Base-by-base conservation (phyloP, 2,113 vertebrate genomes). In the Erythrolamprus reginae region DNA sequence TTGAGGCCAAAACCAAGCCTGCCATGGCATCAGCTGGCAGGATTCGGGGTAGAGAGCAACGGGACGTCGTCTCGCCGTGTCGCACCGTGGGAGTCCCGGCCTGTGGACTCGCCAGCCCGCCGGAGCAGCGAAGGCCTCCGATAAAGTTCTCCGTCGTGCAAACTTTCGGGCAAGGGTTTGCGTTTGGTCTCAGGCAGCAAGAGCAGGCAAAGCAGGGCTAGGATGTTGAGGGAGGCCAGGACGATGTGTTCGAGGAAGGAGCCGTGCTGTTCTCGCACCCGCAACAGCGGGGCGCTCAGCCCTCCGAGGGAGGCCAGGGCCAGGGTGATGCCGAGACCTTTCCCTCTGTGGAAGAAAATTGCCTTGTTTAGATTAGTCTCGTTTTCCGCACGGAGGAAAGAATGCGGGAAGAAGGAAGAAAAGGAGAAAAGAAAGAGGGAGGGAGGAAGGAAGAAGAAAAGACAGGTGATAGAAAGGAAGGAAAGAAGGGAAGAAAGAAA, bases 171-270 rank as follows among this genome's bases (percentile, higher is more conserved):
- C 94, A 98, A 96, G 0, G 98, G 96, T 95, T 98, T 98, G 94
- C 98, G 97, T 94, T 98, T 98, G 97, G 98, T 98, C 95, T 98
- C 98, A 0, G 98, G 98, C 90, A 98, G 97, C 89, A 98, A 97
- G 96, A 98, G 97, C 86, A 98, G 97, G 96, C 98, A 98, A n/a
- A 98, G 97, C 53, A 98, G 98, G 52, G 98, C 98, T 89, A 98
- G 96, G 88, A 98, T 97, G 24, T 98, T 98, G 88, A 98, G 97
- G 51, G 98, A 98, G 0, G 98, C 98, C 96, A 98, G 97, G 21
- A 98, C 97, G 89, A 98, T 98, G 3, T 98, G 98, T 93, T 98
- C 98, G 85, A 98, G 97, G 96, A 98, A 98, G 95, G 98, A 98
- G 91, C 98, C 98, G 0, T 98, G 98, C 95, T 98, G 98, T 93